Evolutionary conservation across 92 coral and sea anemone genomes (phyloP).

Genomic region (Heteractis magnifica): DNA sequence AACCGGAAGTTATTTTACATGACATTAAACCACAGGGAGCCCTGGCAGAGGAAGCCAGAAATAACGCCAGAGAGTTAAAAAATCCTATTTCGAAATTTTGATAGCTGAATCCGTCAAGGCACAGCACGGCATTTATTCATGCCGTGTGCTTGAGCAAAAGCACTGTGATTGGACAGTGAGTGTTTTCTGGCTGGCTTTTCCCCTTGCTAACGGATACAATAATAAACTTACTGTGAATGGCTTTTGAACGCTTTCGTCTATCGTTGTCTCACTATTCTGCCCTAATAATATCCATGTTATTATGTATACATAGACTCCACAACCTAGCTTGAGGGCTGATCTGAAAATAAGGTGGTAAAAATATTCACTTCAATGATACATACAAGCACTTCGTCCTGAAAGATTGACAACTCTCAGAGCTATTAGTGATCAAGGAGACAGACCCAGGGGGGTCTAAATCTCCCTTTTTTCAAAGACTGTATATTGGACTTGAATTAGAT

Average conservation of each 20-base stretch:
- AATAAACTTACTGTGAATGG: slow-evolving; percentile 71
- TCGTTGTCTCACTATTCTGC: slow-evolving; percentile 57
- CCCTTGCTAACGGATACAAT: too few relatives aligned
- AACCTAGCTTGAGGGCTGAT: slow-evolving; percentile 76
- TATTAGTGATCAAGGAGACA: too few relatives aligned
- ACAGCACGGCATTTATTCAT: too few relatives aligned
- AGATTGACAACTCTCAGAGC: too few relatives aligned
- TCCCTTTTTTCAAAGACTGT: too few relatives aligned
- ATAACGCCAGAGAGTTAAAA: neutral
- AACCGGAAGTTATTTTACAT: neutral
- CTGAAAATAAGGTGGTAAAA: slow-evolving; percentile 23
- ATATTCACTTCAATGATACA: neutral
- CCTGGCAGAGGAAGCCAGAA: neutral
- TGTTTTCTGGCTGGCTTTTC: too few relatives aligned
- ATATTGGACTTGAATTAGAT: too few relatives aligned
- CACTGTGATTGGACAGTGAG: too few relatives aligned
- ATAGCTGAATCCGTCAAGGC: too few relatives aligned
- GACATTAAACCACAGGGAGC: neutral
- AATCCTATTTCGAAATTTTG: neutral
- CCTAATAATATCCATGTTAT: slow-evolving; percentile 82
- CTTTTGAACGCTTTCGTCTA: slow-evolving; percentile 62
- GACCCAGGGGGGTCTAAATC: too few relatives aligned
- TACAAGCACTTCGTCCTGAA: neutral
- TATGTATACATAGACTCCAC: slow-evolving; percentile 70
- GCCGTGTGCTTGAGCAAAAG: too few relatives aligned